Evolutionary conservation across 2,888 invertebrate genomes (phyloP), one percentile per base, ranked within the genome.

Genomic region (Apotomis capreana): DNA sequence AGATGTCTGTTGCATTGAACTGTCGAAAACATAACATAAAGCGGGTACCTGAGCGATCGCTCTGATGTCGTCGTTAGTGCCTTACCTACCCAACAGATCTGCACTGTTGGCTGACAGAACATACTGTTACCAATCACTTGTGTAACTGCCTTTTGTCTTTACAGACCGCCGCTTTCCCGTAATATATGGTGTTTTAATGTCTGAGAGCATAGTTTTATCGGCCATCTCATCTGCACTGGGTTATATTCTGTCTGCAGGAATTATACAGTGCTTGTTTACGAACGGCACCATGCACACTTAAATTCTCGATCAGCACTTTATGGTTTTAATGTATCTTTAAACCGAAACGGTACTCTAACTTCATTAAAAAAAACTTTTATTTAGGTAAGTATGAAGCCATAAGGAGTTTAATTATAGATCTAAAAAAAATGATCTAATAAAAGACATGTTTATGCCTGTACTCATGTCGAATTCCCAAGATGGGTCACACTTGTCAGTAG

Each of bases 1-100:
- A 84, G 82, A 86, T 85, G 82, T 83, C 81, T 86, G 83, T 84
- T 80, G 82, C 83, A 89, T 89, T 86, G 85, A 88, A 81, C 82
- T 87, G 87, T 89, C 86, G 77, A 77, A 76, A 15, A 15, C 15
- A 15, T 15, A 15, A 78, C 78, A 83, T 85, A 83, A 82, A 82
- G 80, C 77, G 79, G 77, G 79, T 83, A 85, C 83, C 84, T 86
- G 84, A 86, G 80, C 81, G 84, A 83, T 84, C 76, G 76, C 72
- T 78, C 77, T 81, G 82, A 83, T 82, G 80, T 75, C 76, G 67
- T 71, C 67, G 67, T 71, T 71, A 67, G 67, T 37, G 54, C 52
- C 64, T 40, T 46, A 64, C 61, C 12, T 15, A 26, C 55, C 55
- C 26, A 26, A 70, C 69, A 68, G 74, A 70, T 74, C 69, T 74